phyloP scores from a whole-genome alignment of 1,140 invertebrate species.

The Globodera rostochiensis region DNA sequence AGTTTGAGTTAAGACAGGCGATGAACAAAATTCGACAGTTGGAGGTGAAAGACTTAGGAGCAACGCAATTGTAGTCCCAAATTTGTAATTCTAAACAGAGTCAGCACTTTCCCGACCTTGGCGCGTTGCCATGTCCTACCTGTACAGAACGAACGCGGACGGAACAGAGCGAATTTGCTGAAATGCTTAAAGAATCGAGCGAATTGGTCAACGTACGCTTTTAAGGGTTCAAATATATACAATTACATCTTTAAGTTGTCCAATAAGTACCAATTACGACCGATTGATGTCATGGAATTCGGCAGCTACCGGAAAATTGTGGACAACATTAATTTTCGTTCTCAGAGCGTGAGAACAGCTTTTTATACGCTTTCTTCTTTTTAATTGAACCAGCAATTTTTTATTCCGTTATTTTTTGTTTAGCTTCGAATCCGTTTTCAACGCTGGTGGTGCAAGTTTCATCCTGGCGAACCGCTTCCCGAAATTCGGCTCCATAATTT shows the following conservation, averaged over 20 bases:
- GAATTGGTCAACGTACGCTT: conserved; percentile 28
- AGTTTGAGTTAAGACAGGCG: neutral
- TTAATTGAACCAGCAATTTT: neutral
- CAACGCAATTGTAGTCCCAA: too few species aligned
- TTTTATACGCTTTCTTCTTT: too few species aligned
- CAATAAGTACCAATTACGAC: conserved; percentile 33
- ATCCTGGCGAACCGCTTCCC: conserved; percentile 24
- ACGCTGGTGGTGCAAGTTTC: conserved; percentile 32
- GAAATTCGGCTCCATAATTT: neutral
- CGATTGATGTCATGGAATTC: conserved; percentile 26
- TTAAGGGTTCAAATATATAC: neutral
- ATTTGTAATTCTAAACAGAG: conserved; percentile 3
- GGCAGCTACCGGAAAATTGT: conserved; percentile 26
- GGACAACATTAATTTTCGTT: conserved; percentile 32
- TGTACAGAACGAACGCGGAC: conserved; percentile 15
- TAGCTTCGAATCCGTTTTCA: conserved; percentile 41
- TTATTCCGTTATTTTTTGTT: conserved; percentile 25
- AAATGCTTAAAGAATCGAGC: conserved; percentile 37
- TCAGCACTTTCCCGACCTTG: conserved; percentile 28
- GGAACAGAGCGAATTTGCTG: conserved; percentile 36
- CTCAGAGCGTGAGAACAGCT: conserved; percentile 32
- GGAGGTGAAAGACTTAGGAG: neutral
- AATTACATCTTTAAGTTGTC: conserved; percentile 31
- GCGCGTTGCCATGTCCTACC: conserved; percentile 32
- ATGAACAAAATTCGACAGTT: conserved; percentile 21